Conservation (phyloP, 2,113 vertebrate genomes). For the Hoplias malabaricus region DNA sequence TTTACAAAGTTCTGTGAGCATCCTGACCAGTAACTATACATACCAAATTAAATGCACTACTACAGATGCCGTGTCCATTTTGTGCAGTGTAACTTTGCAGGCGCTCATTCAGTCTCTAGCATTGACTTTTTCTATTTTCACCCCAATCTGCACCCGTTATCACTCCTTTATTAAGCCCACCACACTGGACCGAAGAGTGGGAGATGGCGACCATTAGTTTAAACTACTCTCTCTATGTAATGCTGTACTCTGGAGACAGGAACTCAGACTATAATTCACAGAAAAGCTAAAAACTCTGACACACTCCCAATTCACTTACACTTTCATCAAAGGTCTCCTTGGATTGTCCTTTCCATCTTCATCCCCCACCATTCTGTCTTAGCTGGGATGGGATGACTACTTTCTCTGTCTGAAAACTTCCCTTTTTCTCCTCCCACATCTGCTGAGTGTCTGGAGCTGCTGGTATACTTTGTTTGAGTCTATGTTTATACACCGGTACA, state of each 20-base stretch:
- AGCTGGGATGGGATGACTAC: too few species aligned
- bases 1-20: too few species aligned
- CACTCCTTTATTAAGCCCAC: background rate
- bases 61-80: too few species aligned
- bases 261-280: conserved; percentile 6
- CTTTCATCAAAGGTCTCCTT: conserved; percentile 37
- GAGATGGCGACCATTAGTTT: conserved; percentile 8
- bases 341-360: conserved; percentile 20
- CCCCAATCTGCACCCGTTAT: conserved; percentile 16
- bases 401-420: background rate
- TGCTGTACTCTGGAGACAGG: background rate
- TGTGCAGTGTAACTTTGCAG: too few species aligned
- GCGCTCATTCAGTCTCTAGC: too few species aligned
- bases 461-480: too few species aligned
- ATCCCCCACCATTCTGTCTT: background rate
- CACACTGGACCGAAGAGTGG: background rate
- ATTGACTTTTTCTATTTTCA: too few species aligned
- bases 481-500: too few species aligned
- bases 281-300: conserved; percentile 16
- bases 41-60: too few species aligned
- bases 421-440: background rate
- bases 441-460: too few species aligned
- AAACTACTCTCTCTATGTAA: background rate
- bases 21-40: background rate
- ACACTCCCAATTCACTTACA: conserved; percentile 21